Conservation (phyloP, 2,113 vertebrate genomes). For the Otocyon megalotis region DNA sequence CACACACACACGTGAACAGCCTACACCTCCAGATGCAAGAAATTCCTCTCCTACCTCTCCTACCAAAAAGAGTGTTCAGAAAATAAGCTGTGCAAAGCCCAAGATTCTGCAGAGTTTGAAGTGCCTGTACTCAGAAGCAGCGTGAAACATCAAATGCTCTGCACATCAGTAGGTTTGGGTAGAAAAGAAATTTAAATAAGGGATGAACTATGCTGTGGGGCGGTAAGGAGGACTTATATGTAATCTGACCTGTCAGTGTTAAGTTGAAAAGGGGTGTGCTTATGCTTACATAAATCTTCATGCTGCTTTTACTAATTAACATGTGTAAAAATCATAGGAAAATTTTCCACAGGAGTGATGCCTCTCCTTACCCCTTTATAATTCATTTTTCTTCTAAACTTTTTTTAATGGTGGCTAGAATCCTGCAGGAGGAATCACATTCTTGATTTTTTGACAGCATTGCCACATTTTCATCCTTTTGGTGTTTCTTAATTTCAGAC, state of each 20-base stretch:
- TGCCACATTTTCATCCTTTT: constrained; percentile 83
- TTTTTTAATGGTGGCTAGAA: constrained; percentile 67
- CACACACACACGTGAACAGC: neutral
- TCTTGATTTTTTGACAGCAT: constrained; percentile 77
- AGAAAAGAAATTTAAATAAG: constrained; percentile 88
- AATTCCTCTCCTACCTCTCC: constrained; percentile 11
- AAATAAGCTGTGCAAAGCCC: constrained; percentile 64
- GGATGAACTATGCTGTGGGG: constrained; percentile 80
- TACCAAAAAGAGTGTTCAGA: constrained; percentile 53
- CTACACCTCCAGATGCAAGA: constrained; percentile 9
- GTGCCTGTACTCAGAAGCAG: constrained; percentile 77
- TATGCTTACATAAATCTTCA: constrained; percentile 75
- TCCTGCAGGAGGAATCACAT: constrained; percentile 76
- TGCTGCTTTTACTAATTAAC: constrained; percentile 83
- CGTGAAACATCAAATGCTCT: constrained; percentile 76
- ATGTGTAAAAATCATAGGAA: constrained; percentile 72
- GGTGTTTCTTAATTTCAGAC: constrained; percentile 85
- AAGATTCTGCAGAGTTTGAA: constrained; percentile 79
- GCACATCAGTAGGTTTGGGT: constrained; percentile 67
- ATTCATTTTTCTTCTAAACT: constrained; percentile 75
- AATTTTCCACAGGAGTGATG: constrained; percentile 64
- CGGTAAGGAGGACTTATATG: constrained; percentile 71
- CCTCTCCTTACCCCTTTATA: constrained; percentile 71
- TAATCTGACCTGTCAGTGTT: constrained; percentile 81
- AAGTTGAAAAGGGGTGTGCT: constrained; percentile 73